Evolutionary conservation across 2,797 vertebrate genomes (phyloP).

Genomic region (Peromyscus nudipes): DNA sequence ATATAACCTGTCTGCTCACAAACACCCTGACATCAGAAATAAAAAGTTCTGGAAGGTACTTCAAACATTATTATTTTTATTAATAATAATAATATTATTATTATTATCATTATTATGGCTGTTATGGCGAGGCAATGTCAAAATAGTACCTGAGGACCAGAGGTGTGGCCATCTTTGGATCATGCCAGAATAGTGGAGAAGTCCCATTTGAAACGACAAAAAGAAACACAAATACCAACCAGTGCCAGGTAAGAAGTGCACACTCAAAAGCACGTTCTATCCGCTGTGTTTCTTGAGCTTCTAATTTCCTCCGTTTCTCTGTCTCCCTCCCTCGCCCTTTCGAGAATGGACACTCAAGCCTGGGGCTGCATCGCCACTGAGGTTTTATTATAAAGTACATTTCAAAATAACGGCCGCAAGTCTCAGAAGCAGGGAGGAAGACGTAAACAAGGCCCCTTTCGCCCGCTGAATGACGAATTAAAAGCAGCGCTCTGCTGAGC

Average conservation of each 20-base stretch:
- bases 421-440: constrained; percentile 86
- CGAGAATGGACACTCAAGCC: constrained; percentile 86
- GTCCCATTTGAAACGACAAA: not conserved
- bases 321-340: constrained; percentile 57
- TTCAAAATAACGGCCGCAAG: constrained; percentile 89
- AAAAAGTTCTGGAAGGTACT: constrained; percentile 17
- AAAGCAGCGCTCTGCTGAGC: constrained; percentile 87
- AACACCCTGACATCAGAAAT: not conserved
- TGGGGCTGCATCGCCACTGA: constrained; percentile 85
- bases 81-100: too few species aligned
- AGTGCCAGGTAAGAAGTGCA: constrained; percentile 73
- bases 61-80: constrained; percentile 14
- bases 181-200: constrained; percentile 46
- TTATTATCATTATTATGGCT: not conserved
- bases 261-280: constrained; percentile 81
- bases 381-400: constrained; percentile 90
- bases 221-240: not conserved
- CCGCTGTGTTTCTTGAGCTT: constrained; percentile 80
- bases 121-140: not conserved
- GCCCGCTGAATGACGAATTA: constrained; percentile 89
- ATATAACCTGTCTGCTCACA: not conserved
- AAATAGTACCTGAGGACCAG: not conserved
- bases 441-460: constrained; percentile 88
- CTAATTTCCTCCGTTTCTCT: constrained; percentile 66
- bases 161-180: not conserved